Evolutionary conservation across 2,113 vertebrate species (phyloP), one percentile per base, ranked within the genome.

Genomic region (Epinephelus fuscoguttatus): DNA sequence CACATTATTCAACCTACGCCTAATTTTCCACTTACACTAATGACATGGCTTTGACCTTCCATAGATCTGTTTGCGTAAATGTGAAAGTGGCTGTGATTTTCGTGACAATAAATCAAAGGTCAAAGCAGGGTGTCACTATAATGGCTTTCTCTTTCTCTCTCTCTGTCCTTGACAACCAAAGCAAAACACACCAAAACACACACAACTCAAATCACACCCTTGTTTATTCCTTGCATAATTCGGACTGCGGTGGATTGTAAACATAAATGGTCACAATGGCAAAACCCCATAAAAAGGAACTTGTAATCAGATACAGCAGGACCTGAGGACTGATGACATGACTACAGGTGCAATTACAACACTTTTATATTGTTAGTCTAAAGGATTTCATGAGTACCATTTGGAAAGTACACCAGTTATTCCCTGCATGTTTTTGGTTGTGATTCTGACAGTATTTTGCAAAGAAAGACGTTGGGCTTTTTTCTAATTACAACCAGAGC

Each of bases 121-220:
- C 64, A 47, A 23, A 70, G 25, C 67, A 52, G n/a, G 18, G 47
- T 88, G 72, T 70, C 49, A 80, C 37, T 57, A 69, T 55, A 78
- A 70, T 12, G n/a, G 42, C 40, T 45, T 45, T 45, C 42, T 45
- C 42, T 45, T 45, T 45, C 57, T 56, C 57, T 56, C 57, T 56
- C 19, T 49, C 37, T 70, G 68, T 59, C 33, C 15, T 47, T 75
- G 62, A 76, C 77, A 68, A 72, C 53, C 60, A 64, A 78, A 78
- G 63, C 33, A 60, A 9, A 45, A 73, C 69, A 85, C 80, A 75
- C 53, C 88, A 88, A 88, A 88, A 82, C 84, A 89, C 62, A 86
- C 70, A 69, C 12, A 62, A 69, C 25, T 59, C 63, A 21, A 84
- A 75, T 80, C 76, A 42, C 82, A 77, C 59, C 64, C 30, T 17